Evolutionary conservation across 2,888 invertebrate genomes (phyloP), one percentile per base, ranked within the genome.

Genomic region (Drosophila niveifrons): DNA sequence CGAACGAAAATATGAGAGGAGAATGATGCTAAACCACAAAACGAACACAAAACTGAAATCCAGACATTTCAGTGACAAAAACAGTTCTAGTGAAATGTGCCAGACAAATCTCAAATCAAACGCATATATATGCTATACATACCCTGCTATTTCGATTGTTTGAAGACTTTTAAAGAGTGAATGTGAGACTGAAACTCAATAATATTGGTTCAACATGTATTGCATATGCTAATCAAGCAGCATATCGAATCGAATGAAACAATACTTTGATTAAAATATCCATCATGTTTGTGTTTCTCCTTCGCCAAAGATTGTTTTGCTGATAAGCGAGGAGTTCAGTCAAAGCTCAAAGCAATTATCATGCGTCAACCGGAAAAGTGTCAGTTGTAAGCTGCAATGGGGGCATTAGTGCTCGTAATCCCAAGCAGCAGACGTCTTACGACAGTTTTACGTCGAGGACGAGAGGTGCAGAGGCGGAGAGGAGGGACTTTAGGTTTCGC

Each of bases 321-420:
- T 52, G 66, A 29, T 36, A 13, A 48, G 66, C 52, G 39, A 48
- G 13, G 2, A 44, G 55, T 41, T 48, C 13, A 28, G 48, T 36
- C 28, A 17, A 47, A 62, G 36, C 63, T 75, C 64, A 58, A 62
- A 61, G 75, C 73, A 75, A 77, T 75, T 75, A 73, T 58, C 69
- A 51, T 69, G 78, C 53, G 56, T 53, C 39, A 64, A 47, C 50
- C 46, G 52, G 58, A 44, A 65, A 65, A 69, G 50, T 73, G 75
- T 65, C 73, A 61, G 73, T 52, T 44, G 31, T 53, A 75, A 48
- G 52, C 64, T 63, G 53, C 52, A 47, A 64, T 41, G 17, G n/a
- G 43, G 55, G 56, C 66, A 51, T 65, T 71, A 72, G 51, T 41
- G 44, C 43, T 39, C 41, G 61, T 71, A 75, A 78, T 67, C 75